Evolutionary conservation across 2,113 vertebrate species (phyloP), one percentile per base, ranked within the genome.

Genomic region (Pedetes capensis): DNA sequence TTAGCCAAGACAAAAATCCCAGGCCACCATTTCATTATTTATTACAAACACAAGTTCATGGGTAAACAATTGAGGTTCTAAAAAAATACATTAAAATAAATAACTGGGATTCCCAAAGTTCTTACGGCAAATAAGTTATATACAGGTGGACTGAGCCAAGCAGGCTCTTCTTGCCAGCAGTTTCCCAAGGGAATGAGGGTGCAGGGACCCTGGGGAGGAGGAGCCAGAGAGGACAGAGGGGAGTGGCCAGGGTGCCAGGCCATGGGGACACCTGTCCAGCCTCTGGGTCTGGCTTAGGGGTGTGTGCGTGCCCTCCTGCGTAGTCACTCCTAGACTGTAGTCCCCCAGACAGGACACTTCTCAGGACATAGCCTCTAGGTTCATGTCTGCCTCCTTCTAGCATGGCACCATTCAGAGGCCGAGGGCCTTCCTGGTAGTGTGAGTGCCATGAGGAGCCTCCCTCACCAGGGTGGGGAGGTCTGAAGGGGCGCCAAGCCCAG

Each of bases 31-130:
- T 90, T 95, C 39, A 74, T 44, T 8, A 10, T 97, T 97, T 97
- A 97, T 96, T 96, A 97, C n/a, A 96, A 97, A 97, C 44, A 69
- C 27, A 59, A 80, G 78, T 96, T 87, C 0, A 2, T 53, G 71
- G 79, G 96, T 93, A 95, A 97, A 90, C 87, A 95, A 82, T 34
- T 42, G 92, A 95, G 79, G 44, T n/a, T 92, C 72, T 95, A 95
- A 93, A 96, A 97, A 97, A 95, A 97, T 95, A 96, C 94, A 49
- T 95, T 94, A 96, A 91, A 97, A 97, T 97, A 97, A 97, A 97
- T 97, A 97, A 94, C 29, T n/a, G 17, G 34, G 68, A 20, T 85
- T 79, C 18, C 92, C 81, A 29, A 89, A 82, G 84, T 93, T 89
- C 92, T 94, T 63, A 82, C 29, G 92, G 81, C 61, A 96, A 97